Evolutionary conservation across 2,888 invertebrate species (phyloP).

Genomic region (Bruchidius siliquastri): DNA sequence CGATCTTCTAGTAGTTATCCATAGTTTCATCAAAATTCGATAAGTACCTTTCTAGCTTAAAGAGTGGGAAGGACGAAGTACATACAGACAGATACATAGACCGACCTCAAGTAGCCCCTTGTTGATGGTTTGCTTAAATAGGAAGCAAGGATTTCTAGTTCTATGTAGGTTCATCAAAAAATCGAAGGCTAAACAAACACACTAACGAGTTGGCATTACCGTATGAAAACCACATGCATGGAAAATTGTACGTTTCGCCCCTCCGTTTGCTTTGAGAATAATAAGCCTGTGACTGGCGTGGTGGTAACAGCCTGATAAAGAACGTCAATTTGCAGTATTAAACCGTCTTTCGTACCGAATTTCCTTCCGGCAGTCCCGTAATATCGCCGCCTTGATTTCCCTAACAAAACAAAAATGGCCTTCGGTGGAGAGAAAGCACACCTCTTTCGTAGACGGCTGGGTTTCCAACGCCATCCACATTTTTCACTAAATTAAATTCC

Average conservation of each 20-base stretch:
- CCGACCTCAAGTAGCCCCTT: no score
- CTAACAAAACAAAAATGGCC: background rate
- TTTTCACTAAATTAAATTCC: background rate
- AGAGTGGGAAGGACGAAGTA: no score
- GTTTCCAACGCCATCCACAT: background rate
- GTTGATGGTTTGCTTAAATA: no score
- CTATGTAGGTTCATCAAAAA: no score
- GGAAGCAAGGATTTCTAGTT: no score
- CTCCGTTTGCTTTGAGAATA: background rate
- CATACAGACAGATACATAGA: no score
- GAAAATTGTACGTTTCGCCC: background rate
- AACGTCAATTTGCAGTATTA: background rate
- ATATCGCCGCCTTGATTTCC: background rate
- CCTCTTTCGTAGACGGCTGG: background rate
- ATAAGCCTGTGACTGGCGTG: background rate
- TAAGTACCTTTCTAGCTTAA: no score
- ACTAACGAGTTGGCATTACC: no score
- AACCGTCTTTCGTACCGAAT: background rate
- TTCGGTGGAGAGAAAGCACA: background rate
- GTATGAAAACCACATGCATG: no score
- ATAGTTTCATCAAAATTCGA: no score
- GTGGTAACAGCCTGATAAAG: background rate
- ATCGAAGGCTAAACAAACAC: no score
- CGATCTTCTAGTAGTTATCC: no score
- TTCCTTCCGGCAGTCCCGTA: background rate